A percentile compares a stretch with the other conserved stretches of the same genome.
Evolutionary conservation across 2,113 vertebrate species (phyloP).

Genomic region (Podarcis muralis): DNA sequence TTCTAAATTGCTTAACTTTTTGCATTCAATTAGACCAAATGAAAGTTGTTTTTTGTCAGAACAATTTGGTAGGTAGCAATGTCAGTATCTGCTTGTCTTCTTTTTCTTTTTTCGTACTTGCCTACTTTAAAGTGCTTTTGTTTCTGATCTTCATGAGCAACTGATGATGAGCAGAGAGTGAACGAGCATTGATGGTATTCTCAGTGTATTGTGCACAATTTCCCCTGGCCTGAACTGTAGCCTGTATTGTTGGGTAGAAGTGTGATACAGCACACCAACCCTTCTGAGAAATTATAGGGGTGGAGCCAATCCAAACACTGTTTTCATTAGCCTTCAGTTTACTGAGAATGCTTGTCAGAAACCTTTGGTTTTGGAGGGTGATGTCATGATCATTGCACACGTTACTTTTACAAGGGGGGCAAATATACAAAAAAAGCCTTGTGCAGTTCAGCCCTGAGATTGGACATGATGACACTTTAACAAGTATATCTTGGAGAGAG

Average conservation of each 20-base stretch:
- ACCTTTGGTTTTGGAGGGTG: not conserved
- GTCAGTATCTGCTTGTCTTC: not conserved
- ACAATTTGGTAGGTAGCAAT: not conserved
- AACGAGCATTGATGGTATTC: not conserved
- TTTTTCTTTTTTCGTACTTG: not conserved
- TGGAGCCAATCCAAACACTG: not conserved
- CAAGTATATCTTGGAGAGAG: not conserved
- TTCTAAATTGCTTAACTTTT: not conserved
- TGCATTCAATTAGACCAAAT: not conserved
- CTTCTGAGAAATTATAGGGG: not conserved
- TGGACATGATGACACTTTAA: constrained; percentile 5
- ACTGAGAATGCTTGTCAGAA: not conserved
- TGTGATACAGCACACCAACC: not conserved
- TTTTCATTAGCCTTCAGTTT: not conserved
- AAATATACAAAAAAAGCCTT: constrained; percentile 10
- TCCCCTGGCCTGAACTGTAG: not conserved
- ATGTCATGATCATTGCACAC: not conserved
- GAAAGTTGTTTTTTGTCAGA: not conserved
- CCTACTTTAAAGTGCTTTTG: not conserved
- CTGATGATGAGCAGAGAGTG: not conserved
- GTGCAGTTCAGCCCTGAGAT: not conserved
- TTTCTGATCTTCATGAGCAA: not conserved
- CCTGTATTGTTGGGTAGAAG: not conserved
- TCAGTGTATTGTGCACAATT: not conserved
- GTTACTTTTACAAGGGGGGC: not conserved